Base-by-base conservation (phyloP, 2,888 invertebrate genomes). In the Caenorhabditis becei region DNA sequence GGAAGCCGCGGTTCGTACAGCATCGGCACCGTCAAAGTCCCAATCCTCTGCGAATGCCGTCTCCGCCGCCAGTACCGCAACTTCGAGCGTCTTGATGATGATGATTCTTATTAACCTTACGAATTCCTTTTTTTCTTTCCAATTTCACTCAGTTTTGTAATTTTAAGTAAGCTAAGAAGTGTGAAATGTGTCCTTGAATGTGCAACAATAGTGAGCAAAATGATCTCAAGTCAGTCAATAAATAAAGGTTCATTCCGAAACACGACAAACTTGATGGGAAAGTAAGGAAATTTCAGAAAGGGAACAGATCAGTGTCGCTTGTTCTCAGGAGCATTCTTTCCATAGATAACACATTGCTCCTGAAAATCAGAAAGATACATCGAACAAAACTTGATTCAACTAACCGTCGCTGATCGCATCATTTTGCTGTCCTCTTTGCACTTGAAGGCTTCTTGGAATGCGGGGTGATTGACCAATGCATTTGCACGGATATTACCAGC, bases 1-100 rank as follows among this genome's bases (percentile, higher is more conserved):
- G 26, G 37, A 20, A 44, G 47, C 14, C 16, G 5, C 18, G 74
- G 58, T 14, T 41, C 65, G 7, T 65, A 24, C 26, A 16, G 1
- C 11, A 35, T 59, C 51, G 74, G 59, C 49, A 51, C 41, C 3
- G 51, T 74, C 32, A 32, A 71, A 59, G 56, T 63, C 2, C 74
- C 74, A 8, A 74, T 74, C 26, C 26, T 63, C 14, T 74, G 74
- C 49, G 74, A 74, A n/a, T 74, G 74, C 44, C 74, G 74, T 16
- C 44, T 74, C 5, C 54, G 74, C 4, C 74, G 74, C 7, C 74
- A 74, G 51, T 74, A 66, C 41, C 74, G 74, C 10, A 28, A 59
- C 10, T 74, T 74, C 26, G 65, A 66, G 11, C 58, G 66, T 14
- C 51, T 26, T 1, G 63, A 37, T 2, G 26, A 24, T 1, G 56